A percentile compares a stretch with the other conserved stretches of the same genome.
These are phyloP conservation scores for Quiscalus mexicanus DNA, from an alignment of 2,113 vertebrate species.

Conservation along the genomic window DNA sequence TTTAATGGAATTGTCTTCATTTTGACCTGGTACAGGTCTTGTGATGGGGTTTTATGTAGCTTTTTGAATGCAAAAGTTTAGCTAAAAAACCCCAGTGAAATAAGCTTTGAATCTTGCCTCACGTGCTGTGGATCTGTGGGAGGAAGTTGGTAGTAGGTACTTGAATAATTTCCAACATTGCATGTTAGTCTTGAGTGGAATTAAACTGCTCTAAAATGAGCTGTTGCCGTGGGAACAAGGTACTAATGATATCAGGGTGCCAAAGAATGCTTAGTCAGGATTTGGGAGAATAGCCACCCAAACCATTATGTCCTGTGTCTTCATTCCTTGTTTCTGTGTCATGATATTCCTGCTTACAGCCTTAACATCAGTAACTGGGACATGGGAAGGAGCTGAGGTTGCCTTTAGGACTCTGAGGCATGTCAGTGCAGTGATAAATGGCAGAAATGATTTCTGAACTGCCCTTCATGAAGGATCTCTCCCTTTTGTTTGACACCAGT, in stretches of 20 bases:
- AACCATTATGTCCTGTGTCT: neutral
- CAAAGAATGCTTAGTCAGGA: neutral
- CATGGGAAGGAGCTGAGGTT: neutral
- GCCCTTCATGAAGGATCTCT: neutral
- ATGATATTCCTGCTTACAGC: neutral
- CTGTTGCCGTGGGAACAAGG: neutral
- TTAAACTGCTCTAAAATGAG: neutral
- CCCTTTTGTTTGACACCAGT: neutral
- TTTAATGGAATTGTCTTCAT: neutral
- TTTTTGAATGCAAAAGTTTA: neutral
- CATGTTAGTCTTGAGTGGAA: neutral
- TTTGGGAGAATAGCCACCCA: neutral
- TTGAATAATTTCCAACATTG: neutral
- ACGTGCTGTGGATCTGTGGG: neutral
- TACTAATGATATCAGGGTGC: neutral
- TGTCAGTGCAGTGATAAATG: neutral
- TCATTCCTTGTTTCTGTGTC: neutral
- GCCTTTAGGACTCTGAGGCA: neutral
- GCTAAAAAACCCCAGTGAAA: neutral
- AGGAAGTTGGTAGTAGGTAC: neutral
- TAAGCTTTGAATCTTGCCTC: neutral
- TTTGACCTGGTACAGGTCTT: neutral
- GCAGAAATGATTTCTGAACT: neutral
- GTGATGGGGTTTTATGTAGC: neutral
- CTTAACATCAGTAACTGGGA: neutral